These are phyloP conservation scores for Callorhinus ursinus DNA, from an alignment of 2,113 vertebrate species.

Conservation along the genomic window DNA sequence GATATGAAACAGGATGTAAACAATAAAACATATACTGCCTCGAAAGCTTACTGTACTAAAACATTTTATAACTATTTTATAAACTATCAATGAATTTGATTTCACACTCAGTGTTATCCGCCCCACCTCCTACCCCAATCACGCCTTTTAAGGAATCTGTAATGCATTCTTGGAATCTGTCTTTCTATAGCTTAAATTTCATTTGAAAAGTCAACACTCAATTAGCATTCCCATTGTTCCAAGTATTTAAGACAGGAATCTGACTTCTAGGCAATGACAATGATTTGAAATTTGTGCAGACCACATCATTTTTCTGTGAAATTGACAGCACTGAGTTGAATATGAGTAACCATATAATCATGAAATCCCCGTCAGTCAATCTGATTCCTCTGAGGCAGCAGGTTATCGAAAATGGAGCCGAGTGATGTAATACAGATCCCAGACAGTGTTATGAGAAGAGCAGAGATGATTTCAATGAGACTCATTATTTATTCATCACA, in stretches of 20 bases:
- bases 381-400: conserved; percentile 61
- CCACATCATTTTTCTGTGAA: conserved; percentile 21
- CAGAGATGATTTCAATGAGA: conserved; percentile 64
- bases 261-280: conserved; percentile 49
- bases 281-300: conserved; percentile 41
- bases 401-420: conserved; percentile 67
- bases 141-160: neutral
- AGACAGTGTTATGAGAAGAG: conserved; percentile 63
- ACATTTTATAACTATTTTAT: neutral
- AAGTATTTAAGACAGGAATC: neutral
- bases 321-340: neutral
- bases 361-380: neutral
- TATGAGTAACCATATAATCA: conserved; percentile 37
- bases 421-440: conserved; percentile 66
- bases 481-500: conserved; percentile 79
- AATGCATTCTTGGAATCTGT: neutral
- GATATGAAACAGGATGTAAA: neutral
- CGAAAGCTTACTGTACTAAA: neutral
- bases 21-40: neutral
- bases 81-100: neutral
- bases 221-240: conserved; percentile 46
- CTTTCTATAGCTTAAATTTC: conserved; percentile 3
- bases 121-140: neutral
- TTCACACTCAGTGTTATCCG: neutral
- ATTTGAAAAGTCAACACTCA: conserved; percentile 45